Percentiles rank a stretch among this genome's conserved stretches.
These are phyloP conservation scores for Dexiosoma caninum DNA, from an alignment of 2,888 invertebrate species.

Conservation along the genomic window DNA sequence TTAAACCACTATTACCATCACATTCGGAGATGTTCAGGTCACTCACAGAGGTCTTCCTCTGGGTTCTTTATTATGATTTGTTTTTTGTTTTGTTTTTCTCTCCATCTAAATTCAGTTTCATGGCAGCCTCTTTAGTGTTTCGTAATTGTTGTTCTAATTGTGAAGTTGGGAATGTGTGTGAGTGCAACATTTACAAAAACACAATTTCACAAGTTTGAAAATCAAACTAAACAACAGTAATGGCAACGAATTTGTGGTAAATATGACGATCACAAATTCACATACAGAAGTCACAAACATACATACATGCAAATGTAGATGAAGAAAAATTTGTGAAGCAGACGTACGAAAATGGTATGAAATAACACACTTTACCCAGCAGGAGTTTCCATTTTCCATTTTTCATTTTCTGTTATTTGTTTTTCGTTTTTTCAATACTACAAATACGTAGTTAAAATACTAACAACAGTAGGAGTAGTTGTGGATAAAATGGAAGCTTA, in stretches of 20 bases:
- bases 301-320: not conserved
- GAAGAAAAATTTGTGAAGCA: not conserved
- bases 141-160: not conserved
- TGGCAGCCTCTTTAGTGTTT: not conserved
- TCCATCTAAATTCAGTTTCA: not conserved
- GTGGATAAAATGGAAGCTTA: constrained; percentile 24
- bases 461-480: not conserved
- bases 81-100: not conserved
- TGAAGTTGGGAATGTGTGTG: not conserved
- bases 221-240: constrained; percentile 37
- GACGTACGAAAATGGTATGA: not conserved
- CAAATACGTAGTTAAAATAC: not conserved
- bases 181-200: constrained; percentile 8
- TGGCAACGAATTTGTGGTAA: not conserved
- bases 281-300: not conserved
- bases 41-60: constrained; percentile 41
- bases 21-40: constrained; percentile 28
- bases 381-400: not conserved
- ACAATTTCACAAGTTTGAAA: constrained; percentile 32
- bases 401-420: not conserved
- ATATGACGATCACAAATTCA: not conserved
- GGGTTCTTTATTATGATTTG: not conserved
- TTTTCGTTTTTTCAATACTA: not conserved
- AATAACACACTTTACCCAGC: constrained; percentile 29
- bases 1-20: constrained; percentile 38